Percentiles rank a stretch among this genome's conserved stretches.
Evolutionary conservation across 2,888 invertebrate genomes (phyloP).

Genomic region (Caenorhabditis uteleia): DNA sequence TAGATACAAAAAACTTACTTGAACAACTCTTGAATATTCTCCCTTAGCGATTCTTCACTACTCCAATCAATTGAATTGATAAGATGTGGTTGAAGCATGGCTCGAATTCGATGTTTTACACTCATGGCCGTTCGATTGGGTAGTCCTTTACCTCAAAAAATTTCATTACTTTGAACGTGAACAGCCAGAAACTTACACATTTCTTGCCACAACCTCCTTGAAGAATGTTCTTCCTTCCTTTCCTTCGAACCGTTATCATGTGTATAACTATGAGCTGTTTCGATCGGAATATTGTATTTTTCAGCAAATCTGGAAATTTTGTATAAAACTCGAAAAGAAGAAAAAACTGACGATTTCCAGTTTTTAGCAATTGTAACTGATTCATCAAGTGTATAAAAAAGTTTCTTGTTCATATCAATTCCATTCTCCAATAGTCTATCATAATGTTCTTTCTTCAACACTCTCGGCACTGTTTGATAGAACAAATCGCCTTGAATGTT

Average conservation of each 20-base stretch:
- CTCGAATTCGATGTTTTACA: background rate
- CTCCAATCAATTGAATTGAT: no score
- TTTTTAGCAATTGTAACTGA: conserved; percentile 12
- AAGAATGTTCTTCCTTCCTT: no score
- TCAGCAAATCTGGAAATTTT: background rate
- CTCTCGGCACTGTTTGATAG: conserved; percentile 1
- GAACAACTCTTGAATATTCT: no score
- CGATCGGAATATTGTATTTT: background rate
- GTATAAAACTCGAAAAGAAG: background rate
- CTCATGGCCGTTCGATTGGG: background rate
- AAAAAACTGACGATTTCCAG: conserved; percentile 17
- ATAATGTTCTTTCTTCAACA: conserved; percentile 2
- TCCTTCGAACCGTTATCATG: no score
- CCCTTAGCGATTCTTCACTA: no score
- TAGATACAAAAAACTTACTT: background rate
- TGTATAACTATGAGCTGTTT: no score
- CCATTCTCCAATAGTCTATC: conserved; percentile 10
- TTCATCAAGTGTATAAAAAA: conserved; percentile 20
- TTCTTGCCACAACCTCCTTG: background rate
- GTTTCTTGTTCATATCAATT: background rate
- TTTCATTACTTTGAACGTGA: background rate
- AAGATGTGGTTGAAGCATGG: no score
- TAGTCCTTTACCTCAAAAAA: background rate
- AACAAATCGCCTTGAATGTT: conserved; percentile 10
- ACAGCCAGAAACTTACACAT: background rate